Evolutionary conservation across 2,113 vertebrate genomes (phyloP).

Genomic region (Grallaria varia): DNA sequence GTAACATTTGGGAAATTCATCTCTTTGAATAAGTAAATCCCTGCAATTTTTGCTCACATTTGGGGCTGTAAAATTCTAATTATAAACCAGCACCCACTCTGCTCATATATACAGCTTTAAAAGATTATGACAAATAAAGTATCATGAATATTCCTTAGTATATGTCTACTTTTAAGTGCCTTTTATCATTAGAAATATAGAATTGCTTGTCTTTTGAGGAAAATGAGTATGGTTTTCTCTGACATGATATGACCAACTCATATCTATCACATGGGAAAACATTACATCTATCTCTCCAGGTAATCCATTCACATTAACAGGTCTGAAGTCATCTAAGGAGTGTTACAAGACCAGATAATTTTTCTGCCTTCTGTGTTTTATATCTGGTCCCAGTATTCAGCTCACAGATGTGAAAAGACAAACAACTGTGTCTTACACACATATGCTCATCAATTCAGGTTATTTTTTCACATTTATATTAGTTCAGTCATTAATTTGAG

Average conservation of each 20-base stretch:
- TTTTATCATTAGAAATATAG: background rate
- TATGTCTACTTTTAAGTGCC: background rate
- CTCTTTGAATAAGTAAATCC: background rate
- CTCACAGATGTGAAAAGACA: background rate
- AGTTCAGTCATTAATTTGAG: background rate
- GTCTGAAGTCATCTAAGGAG: background rate
- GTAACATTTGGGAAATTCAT: background rate
- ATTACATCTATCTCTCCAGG: background rate
- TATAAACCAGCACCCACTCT: background rate
- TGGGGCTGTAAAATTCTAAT: background rate
- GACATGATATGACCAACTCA: background rate
- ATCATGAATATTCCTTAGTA: background rate
- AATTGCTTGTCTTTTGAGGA: background rate
- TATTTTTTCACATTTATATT: background rate
- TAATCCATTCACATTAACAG: background rate
- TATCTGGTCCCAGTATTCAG: background rate
- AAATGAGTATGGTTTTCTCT: background rate
- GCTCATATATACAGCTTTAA: background rate
- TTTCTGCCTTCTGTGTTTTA: background rate
- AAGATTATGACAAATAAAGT: conserved; percentile 9
- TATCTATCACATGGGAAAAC: background rate
- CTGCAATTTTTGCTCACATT: background rate
- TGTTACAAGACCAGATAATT: background rate
- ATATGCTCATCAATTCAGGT: background rate
- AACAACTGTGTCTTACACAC: background rate